phyloP scores from a whole-genome alignment of 2,113 vertebrate species.

The Sinocyclocheilus grahami region DNA sequence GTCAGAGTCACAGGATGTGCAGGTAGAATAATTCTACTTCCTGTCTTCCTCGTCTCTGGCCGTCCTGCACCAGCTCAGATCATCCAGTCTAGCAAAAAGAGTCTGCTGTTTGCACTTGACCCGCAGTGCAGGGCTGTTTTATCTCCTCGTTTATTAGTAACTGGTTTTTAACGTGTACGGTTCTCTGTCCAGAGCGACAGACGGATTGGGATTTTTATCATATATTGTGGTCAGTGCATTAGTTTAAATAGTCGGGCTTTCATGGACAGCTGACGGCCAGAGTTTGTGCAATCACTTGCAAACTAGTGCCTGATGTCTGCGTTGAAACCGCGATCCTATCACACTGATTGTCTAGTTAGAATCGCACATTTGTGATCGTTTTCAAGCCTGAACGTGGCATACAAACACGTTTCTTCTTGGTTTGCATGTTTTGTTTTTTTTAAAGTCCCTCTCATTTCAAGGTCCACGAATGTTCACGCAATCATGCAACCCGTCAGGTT shows the following conservation, averaged over 20 bases:
- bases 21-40: no score
- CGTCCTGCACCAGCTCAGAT: constrained; percentile 32
- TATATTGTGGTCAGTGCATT: constrained; percentile 16
- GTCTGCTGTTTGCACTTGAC: constrained; percentile 38
- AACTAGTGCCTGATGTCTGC: constrained; percentile 31
- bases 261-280: neutral
- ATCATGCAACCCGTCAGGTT: neutral
- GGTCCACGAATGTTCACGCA: constrained; percentile 29
- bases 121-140: constrained; percentile 36
- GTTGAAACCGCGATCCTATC: neutral
- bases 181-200: neutral
- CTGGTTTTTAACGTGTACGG: constrained; percentile 40
- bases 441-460: neutral
- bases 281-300: neutral
- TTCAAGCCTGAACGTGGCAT: no score
- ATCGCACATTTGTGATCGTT: neutral
- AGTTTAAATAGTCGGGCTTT: constrained; percentile 1
- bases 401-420: neutral
- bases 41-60: neutral
- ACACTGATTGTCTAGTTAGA: neutral
- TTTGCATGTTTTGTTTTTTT: neutral
- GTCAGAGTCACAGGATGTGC: neutral
- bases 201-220: neutral
- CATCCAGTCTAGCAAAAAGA: constrained; percentile 32
- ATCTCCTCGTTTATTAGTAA: neutral